phyloP scores from a whole-genome alignment of 2,797 vertebrate genomes.

The Rallus crepitans region DNA sequence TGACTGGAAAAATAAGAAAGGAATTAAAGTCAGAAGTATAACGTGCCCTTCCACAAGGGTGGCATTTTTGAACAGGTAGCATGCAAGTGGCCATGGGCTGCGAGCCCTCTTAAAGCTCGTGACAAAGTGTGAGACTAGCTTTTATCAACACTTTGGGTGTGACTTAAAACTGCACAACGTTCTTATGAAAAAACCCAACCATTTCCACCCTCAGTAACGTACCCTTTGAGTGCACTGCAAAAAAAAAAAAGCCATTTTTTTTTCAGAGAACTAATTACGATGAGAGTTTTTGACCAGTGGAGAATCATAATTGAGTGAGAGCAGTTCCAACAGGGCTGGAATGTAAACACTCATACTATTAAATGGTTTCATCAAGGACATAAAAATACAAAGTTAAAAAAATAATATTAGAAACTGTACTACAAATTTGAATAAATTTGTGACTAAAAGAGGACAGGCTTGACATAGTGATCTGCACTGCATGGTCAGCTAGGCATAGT shows the following conservation, averaged over 20 bases:
- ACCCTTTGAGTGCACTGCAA: not conserved
- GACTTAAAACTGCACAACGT: not conserved
- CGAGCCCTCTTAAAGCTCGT: not conserved
- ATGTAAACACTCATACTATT: not conserved
- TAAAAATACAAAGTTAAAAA: not conserved
- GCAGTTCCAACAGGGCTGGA: not conserved
- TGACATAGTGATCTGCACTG: not conserved
- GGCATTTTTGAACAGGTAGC: not conserved
- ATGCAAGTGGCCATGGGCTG: not conserved
- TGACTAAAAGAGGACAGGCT: not conserved
- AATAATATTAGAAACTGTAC: not conserved
- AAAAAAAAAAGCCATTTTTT: not conserved
- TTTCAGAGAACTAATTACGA: not conserved
- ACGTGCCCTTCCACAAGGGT: not conserved
- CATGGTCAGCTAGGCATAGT: not conserved
- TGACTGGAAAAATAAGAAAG: slow-evolving; percentile 6
- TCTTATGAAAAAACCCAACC: not conserved
- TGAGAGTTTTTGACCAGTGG: not conserved
- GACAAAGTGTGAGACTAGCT: not conserved
- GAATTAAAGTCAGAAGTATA: not conserved
- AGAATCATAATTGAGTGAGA: not conserved
- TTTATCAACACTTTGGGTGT: not conserved
- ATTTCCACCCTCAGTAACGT: not conserved
- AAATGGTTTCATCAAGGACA: not conserved
- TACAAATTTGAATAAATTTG: not conserved